These are phyloP conservation scores for Aurelia sp. DNA, from an alignment of 30 jellyfish, hydroid and myxozoan genomes.

Conservation along the genomic window DNA sequence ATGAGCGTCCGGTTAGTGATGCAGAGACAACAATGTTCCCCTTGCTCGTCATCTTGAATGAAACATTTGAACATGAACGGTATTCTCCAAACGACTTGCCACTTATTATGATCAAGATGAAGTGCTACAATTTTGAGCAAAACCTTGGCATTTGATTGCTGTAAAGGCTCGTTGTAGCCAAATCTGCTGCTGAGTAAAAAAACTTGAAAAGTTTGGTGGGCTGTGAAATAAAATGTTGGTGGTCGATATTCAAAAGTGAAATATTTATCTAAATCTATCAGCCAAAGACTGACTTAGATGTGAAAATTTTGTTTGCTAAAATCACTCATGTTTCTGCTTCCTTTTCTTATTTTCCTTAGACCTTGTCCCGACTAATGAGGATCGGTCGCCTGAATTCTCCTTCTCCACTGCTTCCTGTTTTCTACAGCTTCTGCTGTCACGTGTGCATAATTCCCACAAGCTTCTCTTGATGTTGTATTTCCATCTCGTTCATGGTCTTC, in stretches of 20 bases:
- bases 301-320: no score
- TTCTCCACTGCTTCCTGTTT: not conserved
- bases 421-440: not conserved
- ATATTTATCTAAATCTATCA: no score
- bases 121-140: slow-evolving; percentile 35
- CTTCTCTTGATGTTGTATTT: not conserved
- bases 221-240: no score
- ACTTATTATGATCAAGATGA: slow-evolving; percentile 16
- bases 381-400: slow-evolving; percentile 11
- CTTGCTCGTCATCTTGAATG: slow-evolving; percentile 10
- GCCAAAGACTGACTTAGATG: no score
- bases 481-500: slow-evolving; percentile 2
- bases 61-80: slow-evolving; percentile 5
- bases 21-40: not conserved
- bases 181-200: no score
- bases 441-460: not conserved
- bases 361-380: slow-evolving; percentile 10
- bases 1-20: slow-evolving; percentile 16
- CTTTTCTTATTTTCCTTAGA: slow-evolving; percentile 3
- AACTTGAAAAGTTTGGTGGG: no score
- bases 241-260: no score
- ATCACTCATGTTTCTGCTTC: not conserved
- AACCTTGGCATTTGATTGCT: slow-evolving; percentile 11
- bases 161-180: no score
- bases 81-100: slow-evolving; percentile 31